These are phyloP conservation scores for Drosophila truncata DNA, from an alignment of 1,140 invertebrate species.

Conservation along the genomic window DNA sequence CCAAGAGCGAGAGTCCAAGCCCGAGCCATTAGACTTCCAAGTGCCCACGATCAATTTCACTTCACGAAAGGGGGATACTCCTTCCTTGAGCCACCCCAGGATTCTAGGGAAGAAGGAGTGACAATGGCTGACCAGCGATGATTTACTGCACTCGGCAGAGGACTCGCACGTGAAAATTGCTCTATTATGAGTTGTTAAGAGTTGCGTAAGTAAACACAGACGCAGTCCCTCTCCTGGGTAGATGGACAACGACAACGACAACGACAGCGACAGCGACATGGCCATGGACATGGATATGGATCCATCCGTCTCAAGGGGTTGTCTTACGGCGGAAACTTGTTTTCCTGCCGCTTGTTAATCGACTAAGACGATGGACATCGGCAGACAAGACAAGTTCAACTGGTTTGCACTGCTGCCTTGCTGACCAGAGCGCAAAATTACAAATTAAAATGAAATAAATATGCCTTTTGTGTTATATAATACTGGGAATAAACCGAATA, in stretches of 20 bases:
- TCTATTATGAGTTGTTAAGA: constrained; percentile 85
- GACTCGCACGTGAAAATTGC: constrained; percentile 83
- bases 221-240: constrained; percentile 21
- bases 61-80: constrained; percentile 21
- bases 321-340: constrained; percentile 58
- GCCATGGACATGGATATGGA: constrained; percentile 50
- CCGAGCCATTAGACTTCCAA: constrained; percentile 61
- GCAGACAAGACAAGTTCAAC: constrained; percentile 67
- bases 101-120: constrained; percentile 63
- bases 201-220: constrained; percentile 75
- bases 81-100: constrained; percentile 12
- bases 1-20: constrained; percentile 32
- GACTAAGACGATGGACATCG: constrained; percentile 39
- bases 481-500: constrained; percentile 44
- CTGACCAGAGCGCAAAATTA: constrained; percentile 83
- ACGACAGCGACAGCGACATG: constrained; percentile 34
- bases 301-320: constrained; percentile 63
- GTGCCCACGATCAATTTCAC: constrained; percentile 80
- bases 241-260: constrained; percentile 45
- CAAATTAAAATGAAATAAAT: constrained; percentile 84
- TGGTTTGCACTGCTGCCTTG: constrained; percentile 61
- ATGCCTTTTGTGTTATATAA: constrained; percentile 80
- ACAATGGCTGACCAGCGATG: constrained; percentile 67
- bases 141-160: constrained; percentile 67
- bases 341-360: constrained; percentile 64